Conservation (phyloP, 1,140 invertebrate genomes). For the Ips typographus region DNA sequence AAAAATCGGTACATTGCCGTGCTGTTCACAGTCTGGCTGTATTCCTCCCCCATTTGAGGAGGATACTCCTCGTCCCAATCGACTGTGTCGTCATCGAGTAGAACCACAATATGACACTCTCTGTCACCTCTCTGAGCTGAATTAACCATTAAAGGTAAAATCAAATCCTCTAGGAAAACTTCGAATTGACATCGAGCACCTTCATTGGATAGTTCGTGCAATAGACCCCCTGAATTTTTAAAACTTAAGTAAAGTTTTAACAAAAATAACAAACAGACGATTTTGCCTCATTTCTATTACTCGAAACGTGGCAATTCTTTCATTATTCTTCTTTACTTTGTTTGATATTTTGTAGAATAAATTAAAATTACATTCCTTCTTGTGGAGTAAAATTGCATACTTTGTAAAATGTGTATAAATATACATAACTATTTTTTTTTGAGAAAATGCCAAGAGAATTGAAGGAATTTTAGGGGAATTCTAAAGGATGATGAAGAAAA, state of each 20-base stretch:
- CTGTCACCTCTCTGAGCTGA: constrained; percentile 88
- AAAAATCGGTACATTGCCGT: constrained; percentile 97
- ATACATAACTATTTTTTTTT: too few relatives aligned
- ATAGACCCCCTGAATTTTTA: constrained; percentile 72
- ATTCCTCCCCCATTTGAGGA: constrained; percentile 98
- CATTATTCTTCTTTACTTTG: too few relatives aligned
- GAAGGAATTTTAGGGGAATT: too few relatives aligned
- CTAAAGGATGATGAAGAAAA: too few relatives aligned
- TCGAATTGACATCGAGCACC: constrained; percentile 97
- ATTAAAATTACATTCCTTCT: too few relatives aligned
- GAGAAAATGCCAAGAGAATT: too few relatives aligned
- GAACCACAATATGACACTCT: constrained; percentile 91
- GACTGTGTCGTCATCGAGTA: constrained; percentile 93
- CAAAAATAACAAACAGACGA: too few relatives aligned
- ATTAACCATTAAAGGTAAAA: constrained; percentile 94
- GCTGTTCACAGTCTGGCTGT: constrained; percentile 91
- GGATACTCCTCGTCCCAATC: constrained; percentile 99
- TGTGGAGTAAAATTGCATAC: too few relatives aligned
- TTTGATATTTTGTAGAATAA: background rate
- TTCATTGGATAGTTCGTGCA: constrained; percentile 98
- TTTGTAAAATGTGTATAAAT: too few relatives aligned
- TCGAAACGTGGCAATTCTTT: background rate
- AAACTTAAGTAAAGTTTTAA: background rate
- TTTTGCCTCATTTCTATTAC: too few relatives aligned
- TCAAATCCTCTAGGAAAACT: constrained; percentile 91